A percentile compares a stretch with the other conserved stretches of the same genome.
Evolutionary conservation across 2,888 invertebrate species (phyloP).

Genomic region (Scrobipalpa atriplicella): DNA sequence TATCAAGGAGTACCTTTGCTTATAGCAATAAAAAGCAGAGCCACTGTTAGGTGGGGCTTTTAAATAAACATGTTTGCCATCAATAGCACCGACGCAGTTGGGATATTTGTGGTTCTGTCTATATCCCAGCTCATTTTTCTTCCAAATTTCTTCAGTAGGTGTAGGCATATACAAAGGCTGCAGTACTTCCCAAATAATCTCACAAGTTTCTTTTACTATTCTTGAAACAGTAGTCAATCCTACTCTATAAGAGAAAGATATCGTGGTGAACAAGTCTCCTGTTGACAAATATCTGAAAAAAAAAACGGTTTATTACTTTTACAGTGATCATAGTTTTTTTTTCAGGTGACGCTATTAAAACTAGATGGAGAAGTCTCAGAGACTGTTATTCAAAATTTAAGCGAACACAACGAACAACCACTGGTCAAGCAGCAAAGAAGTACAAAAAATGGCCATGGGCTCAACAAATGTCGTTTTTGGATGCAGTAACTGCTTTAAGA

Average conservation of each 20-base stretch:
- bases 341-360: neutral
- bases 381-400: neutral
- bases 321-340: neutral
- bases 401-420: neutral
- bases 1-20: neutral
- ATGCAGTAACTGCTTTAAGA: neutral
- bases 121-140: constrained; percentile 29
- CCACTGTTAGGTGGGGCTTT: neutral
- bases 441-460: constrained; percentile 8
- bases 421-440: neutral
- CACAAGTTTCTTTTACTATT: constrained; percentile 32
- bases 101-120: constrained; percentile 34
- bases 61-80: constrained; percentile 36
- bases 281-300: constrained; percentile 33
- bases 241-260: constrained; percentile 32
- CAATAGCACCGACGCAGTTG: constrained; percentile 35
- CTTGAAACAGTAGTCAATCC: constrained; percentile 32
- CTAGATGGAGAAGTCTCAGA: neutral
- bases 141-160: constrained; percentile 35
- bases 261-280: constrained; percentile 30
- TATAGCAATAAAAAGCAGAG: neutral
- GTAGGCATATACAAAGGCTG: constrained; percentile 33
- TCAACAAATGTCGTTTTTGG: neutral
- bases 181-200: constrained; percentile 34
- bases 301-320: too few species aligned